Base-by-base conservation (phyloP, 2,888 invertebrate genomes). In the Monoplex corrugatus region DNA sequence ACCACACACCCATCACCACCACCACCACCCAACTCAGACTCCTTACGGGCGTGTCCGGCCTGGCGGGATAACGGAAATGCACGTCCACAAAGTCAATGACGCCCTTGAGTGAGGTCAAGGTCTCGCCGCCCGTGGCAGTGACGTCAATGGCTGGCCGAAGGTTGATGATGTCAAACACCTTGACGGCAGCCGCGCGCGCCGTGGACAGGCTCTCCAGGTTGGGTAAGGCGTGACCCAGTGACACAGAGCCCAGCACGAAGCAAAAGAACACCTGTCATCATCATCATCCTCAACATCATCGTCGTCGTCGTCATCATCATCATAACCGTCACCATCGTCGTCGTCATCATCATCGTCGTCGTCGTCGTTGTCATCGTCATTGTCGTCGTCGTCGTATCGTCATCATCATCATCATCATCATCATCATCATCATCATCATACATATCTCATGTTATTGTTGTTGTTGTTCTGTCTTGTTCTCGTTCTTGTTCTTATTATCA, bases 251-350 rank as follows among this genome's bases (percentile, higher is more conserved):
- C 90, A 95, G 95, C 57, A 96, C 78, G 3, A 96, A 94, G 50
- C 93, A 97, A 96, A 98, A 98, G 96, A 98, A 98, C 45, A 98
- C 98, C 98, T 98, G 94, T n/a, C 10, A 93, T 84, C 32, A n/a
- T 72, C 32, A 8, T 10, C 23, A 28, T n/a, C n/a, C n/a, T n/a
- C n/a, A 8, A 19, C 28, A 28, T n/a, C 72, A 72, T 10, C 50
- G 50, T 50, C 19, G 19, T 19, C 10, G 50, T 13, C 50, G 10
- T 50, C 19, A 50, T 19, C 19, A 19, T 50, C 10, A 19, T 50
- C 10, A 50, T 50, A 10, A 50, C 50, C 10, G 50, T 0, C 16
- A 63, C 19, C 68, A 68, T 23, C 6, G 68, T 19, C 68, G 23
- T n/a, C n/a, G n/a, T n/a, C n/a, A n/a, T n/a, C n/a, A n/a, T n/a